A percentile compares a stretch with the other conserved stretches of the same genome.
Evolutionary conservation across 2,113 vertebrate genomes (phyloP).

Genomic region (Myrmophylax atrothorax): DNA sequence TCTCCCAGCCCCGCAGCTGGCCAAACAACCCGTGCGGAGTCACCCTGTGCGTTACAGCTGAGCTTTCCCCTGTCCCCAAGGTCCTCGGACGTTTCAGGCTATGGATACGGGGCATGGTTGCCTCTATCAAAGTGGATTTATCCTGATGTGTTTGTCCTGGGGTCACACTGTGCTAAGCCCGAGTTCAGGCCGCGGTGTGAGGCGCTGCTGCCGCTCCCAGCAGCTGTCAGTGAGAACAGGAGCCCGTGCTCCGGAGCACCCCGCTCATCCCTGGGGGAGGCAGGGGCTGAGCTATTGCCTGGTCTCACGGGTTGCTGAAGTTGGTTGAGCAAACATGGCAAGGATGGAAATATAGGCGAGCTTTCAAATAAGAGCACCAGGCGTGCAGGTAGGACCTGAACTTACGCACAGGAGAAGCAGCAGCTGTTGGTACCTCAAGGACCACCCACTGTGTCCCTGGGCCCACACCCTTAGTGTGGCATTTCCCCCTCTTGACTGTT

Average conservation of each 20-base stretch:
- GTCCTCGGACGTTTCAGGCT: background rate
- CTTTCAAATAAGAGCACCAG: background rate
- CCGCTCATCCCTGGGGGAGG: background rate
- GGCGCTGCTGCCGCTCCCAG: background rate
- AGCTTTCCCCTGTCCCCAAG: background rate
- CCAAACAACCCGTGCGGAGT: background rate
- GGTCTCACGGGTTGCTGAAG: background rate
- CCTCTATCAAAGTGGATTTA: background rate
- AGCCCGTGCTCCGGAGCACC: background rate
- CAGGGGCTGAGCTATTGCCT: fast-evolving
- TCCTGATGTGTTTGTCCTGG: background rate
- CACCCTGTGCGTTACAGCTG: background rate
- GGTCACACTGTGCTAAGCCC: background rate
- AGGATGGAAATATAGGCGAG: background rate
- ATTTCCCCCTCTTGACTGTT: background rate
- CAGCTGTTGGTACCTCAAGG: background rate
- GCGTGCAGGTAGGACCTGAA: background rate
- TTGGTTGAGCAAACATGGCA: background rate
- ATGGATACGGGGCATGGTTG: background rate
- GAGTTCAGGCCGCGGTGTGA: background rate
- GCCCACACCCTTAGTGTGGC: background rate
- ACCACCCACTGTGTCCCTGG: background rate
- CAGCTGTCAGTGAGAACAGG: background rate
- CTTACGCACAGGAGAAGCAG: background rate
- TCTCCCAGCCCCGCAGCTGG: background rate